phyloP scores from a whole-genome alignment of 1,140 invertebrate species.

The Arctopsyche grandis region DNA sequence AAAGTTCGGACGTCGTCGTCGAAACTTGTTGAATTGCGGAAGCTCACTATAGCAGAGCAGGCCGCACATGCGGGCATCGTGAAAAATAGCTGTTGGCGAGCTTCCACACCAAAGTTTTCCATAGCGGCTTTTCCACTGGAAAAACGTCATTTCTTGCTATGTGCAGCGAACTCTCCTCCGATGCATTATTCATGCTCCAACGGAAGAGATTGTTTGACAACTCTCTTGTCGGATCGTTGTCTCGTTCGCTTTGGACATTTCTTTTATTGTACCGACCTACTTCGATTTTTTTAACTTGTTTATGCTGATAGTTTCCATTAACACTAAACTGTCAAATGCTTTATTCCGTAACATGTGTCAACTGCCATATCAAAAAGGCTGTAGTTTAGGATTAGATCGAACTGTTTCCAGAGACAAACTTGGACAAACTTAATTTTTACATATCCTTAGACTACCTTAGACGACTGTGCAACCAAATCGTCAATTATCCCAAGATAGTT shows the following conservation, averaged over 20 bases:
- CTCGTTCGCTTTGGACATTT: neutral
- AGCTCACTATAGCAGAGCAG: neutral
- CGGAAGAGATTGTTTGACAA: constrained; percentile 2
- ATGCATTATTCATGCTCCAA: constrained; percentile 22
- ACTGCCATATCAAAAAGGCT: too few relatives aligned
- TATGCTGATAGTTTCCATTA: too few relatives aligned
- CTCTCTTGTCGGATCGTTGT: neutral
- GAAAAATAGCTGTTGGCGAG: constrained; percentile 26
- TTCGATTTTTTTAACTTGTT: too few relatives aligned
- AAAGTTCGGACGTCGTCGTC: constrained; percentile 4
- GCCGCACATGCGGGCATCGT: neutral
- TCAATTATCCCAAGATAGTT: too few relatives aligned
- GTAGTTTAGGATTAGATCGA: too few relatives aligned
- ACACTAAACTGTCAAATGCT: too few relatives aligned
- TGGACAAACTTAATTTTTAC: too few relatives aligned
- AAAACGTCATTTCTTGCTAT: neutral
- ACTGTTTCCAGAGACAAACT: too few relatives aligned
- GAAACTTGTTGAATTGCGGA: constrained; percentile 18
- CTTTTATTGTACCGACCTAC: neutral
- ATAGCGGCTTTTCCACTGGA: neutral
- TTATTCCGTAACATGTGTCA: too few relatives aligned
- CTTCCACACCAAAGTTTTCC: constrained; percentile 19
- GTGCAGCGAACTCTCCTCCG: neutral
- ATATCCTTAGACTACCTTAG: too few relatives aligned
- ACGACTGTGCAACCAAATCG: too few relatives aligned